A percentile compares a stretch with the other conserved stretches of the same genome.
These are phyloP conservation scores for Silurus aristotelis DNA, from an alignment of 2,797 vertebrate species.

Conservation along the genomic window DNA sequence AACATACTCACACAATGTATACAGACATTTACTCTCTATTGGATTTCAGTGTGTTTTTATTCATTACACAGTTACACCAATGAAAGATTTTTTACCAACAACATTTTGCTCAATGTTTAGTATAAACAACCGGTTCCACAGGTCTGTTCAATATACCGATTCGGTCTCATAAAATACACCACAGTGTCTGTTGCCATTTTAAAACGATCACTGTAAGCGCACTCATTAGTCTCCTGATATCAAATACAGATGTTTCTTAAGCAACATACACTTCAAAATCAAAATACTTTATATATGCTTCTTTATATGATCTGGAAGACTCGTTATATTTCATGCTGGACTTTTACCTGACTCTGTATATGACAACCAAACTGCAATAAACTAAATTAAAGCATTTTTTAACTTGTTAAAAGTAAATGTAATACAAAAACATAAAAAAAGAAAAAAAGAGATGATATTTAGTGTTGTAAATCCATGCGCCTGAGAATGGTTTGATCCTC, in stretches of 20 bases:
- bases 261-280: neutral
- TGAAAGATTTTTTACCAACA: neutral
- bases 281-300: neutral
- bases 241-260: neutral
- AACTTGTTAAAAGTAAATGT: constrained; percentile 27
- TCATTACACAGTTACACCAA: neutral
- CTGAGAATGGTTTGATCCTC: neutral
- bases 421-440: neutral
- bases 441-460: neutral
- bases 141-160: neutral
- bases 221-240: neutral
- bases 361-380: neutral
- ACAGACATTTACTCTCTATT: neutral
- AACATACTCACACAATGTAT: neutral
- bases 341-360: neutral
- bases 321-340: neutral
- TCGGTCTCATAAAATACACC: neutral
- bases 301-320: neutral
- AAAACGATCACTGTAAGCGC: neutral
- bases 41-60: neutral
- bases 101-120: neutral
- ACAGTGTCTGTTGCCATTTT: neutral
- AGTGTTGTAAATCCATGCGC: neutral
- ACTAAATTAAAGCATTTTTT: neutral
- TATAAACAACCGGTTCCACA: neutral